Evolutionary conservation across 2,888 invertebrate genomes (phyloP), one percentile per base, ranked within the genome.

Genomic region (Crepidodera aurea): DNA sequence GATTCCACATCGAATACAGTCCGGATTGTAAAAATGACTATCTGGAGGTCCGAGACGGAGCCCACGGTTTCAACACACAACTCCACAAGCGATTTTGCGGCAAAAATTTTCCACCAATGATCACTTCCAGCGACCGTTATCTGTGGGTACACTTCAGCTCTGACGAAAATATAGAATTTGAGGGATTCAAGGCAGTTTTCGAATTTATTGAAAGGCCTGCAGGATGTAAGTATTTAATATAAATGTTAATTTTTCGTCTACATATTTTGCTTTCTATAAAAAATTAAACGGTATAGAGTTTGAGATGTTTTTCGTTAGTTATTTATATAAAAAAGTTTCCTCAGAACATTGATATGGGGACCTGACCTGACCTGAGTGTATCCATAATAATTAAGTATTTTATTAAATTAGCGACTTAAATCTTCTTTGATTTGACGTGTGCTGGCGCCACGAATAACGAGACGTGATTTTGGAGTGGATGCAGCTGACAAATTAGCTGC

Each of bases 11-110:
- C 69, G 93, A 93, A 77, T 81, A 82, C 8, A 83, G 84, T 39
- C 84, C 86, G 32, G 83, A 84, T 58, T 94, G 94, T 80, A 86
- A 86, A 79, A 91, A 90, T 82, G 94, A 94, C 82, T 92, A 84
- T 80, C 83, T 94, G 69, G 93, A 93, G 82, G 87, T 94, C 56
- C 86, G 93, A 57, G 92, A 94, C 78, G 94, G 94, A 1, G 88
- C 88, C 46, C 89, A 91, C 75, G 92, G 92, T 5, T 92, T 88
- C 81, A 89, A 89, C 65, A 84, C 84, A 64, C 79, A 84, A 65
- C 80, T 90, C 65, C 69, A 75, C 51, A 65, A 71, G 44, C 85
- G 84, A 71, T 90, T 83, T 78, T 94, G 93, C 76, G 92, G 91
- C 55, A 83, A 85, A 55, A 83, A 85, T 57, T 90, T 88, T 75